A percentile compares a stretch with the other conserved stretches of the same genome.
These are phyloP conservation scores for Elephas maximus DNA, from an alignment of 2,113 vertebrate genomes.

Conservation along the genomic window DNA sequence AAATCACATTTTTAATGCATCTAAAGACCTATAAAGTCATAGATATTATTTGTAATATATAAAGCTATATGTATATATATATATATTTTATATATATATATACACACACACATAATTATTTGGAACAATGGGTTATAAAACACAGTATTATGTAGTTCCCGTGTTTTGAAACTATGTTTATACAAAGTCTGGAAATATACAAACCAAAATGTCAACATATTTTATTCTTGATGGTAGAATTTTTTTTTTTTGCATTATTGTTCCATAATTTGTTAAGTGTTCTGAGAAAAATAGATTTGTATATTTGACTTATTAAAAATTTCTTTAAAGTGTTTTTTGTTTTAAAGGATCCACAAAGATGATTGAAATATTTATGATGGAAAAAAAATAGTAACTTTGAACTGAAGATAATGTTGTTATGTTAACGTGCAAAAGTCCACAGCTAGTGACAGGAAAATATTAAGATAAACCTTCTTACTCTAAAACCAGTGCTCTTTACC, in stretches of 20 bases:
- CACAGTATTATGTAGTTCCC: not conserved
- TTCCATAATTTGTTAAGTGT: slow-evolving; percentile 26
- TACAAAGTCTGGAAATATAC: not conserved
- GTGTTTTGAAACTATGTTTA: not conserved
- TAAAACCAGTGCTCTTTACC: not conserved
- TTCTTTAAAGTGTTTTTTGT: no score
- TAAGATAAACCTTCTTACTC: not conserved
- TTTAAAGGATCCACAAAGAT: not conserved
- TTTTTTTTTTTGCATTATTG: not conserved
- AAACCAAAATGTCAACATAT: not conserved
- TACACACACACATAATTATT: not conserved
- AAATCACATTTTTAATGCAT: slow-evolving; percentile 24
- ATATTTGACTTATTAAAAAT: not conserved
- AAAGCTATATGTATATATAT: no score
- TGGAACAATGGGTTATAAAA: not conserved
- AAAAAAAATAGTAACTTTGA: slow-evolving; percentile 28
- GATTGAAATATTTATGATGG: not conserved
- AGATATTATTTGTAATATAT: not conserved
- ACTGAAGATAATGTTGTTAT: not conserved
- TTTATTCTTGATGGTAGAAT: not conserved
- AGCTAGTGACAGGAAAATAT: not conserved
- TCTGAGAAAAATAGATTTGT: not conserved
- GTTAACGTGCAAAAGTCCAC: not conserved
- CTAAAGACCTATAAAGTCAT: not conserved
- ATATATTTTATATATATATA: not conserved